These are phyloP conservation scores for Alfaro cultratus DNA, from an alignment of 2,797 vertebrate species.

Conservation along the genomic window DNA sequence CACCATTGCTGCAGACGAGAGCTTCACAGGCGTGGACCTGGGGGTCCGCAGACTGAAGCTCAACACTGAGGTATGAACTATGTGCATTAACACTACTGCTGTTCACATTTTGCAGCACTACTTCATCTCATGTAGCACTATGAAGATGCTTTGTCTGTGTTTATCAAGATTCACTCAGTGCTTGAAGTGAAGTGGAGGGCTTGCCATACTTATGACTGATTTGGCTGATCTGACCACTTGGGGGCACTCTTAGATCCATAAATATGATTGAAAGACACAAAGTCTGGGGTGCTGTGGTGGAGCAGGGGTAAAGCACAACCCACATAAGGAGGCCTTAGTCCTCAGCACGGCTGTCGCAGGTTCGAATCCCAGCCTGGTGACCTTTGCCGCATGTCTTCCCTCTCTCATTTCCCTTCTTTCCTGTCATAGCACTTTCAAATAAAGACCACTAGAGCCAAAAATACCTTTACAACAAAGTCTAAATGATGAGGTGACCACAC, in stretches of 20 bases:
- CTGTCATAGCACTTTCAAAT: too few relatives aligned
- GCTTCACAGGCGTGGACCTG: slow-evolving; percentile 94
- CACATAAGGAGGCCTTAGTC: too few relatives aligned
- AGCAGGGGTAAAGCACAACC: too few relatives aligned
- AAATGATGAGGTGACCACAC: background rate
- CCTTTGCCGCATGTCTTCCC: too few relatives aligned
- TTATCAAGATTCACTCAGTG: background rate
- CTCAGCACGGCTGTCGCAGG: too few relatives aligned
- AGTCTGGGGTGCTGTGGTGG: too few relatives aligned
- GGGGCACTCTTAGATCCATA: background rate
- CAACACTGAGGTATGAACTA: slow-evolving; percentile 86
- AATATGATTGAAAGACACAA: background rate
- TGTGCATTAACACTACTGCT: background rate
- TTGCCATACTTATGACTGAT: background rate
- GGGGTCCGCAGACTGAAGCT: slow-evolving; percentile 92
- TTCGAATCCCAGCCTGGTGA: too few relatives aligned
- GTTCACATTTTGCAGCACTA: background rate
- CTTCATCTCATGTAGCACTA: background rate
- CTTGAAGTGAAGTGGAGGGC: background rate
- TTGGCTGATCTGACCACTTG: background rate
- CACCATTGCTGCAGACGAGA: slow-evolving; percentile 96
- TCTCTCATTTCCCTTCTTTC: too few relatives aligned
- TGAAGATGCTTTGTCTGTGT: background rate
- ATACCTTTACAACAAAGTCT: background rate
- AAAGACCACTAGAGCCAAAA: too few relatives aligned